Evolutionary conservation across 1,140 invertebrate genomes (phyloP).

Genomic region (Physella acuta): DNA sequence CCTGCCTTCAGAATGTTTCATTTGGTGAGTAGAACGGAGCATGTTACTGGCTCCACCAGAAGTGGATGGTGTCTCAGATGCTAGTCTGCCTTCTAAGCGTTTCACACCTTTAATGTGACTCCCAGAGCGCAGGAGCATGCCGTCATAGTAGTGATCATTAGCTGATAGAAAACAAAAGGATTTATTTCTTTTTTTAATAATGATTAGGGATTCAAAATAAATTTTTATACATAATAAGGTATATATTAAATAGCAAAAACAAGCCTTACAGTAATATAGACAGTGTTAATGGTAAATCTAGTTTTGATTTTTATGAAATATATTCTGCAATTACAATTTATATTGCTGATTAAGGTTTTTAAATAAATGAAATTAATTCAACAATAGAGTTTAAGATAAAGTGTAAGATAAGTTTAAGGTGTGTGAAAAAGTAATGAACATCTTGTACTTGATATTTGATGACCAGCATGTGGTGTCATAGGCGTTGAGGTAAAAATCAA

Average conservation of each 20-base stretch:
- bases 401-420: background rate
- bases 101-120: conserved; percentile 32
- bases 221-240: background rate
- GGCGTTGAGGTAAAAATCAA: conserved; percentile 9
- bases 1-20: background rate
- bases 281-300: background rate
- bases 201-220: background rate
- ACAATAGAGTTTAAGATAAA: background rate
- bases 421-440: background rate
- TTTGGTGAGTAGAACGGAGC: background rate
- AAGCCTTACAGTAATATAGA: background rate
- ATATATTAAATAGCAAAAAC: background rate
- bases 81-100: background rate
- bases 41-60: background rate
- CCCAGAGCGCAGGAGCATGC: conserved; percentile 46
- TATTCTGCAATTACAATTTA: background rate
- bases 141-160: conserved; percentile 30
- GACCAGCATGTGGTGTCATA: background rate
- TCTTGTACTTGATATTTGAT: conserved; percentile 6
- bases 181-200: background rate
- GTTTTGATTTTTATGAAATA: background rate
- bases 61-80: background rate
- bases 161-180: conserved; percentile 10
- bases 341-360: background rate
- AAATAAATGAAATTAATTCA: no score